Base-by-base conservation (phyloP, 2,888 invertebrate genomes). In the Protonemura montana region DNA sequence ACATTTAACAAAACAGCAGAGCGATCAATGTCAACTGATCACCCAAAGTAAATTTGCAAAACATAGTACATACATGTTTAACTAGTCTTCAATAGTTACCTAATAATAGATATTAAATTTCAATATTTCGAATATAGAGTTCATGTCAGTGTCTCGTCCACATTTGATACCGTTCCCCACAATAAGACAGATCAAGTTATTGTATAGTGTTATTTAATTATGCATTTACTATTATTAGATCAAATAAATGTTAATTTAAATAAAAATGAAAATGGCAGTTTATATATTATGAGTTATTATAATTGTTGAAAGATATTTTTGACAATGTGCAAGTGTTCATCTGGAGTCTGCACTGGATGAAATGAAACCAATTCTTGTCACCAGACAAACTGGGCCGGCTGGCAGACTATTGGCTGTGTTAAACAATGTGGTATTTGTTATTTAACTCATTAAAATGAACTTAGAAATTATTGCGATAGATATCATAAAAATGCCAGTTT, bases 211-310 rank as follows among this genome's bases (percentile, higher is more conserved):
- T 83, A 83, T 82, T 35, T 83, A 83, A 83, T 83, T 41, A 41
- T 83, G 82, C 82, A 83, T 35, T 83, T 83, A 83, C 82, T 83
- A 83, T 78, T 13, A 83, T 83, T 83, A 83, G 82, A 82, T n/a
- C 42, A 25, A 83, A 83, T 83, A 83, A 83, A 83, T 27, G 35
- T 35, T 83, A 25, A 35, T 83, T 30, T 26, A n/a, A 83, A 83
- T 16, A 83, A 83, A 41, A 41, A 83, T 28, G 41, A 83, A 26
- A 6, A 26, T 35, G 35, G 30, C 30, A 21, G 26, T 83, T 83
- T 26, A 83, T 41, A 42, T 41, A 21, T 6, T 35, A 35, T 35
- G 81, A 59, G 59, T 59, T 59, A 21, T 59, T 59, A 21, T 59
- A 59, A 59, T 59, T 59, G 59, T 21, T 59, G 16, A 16, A 59